Evolutionary conservation across 2,113 vertebrate genomes (phyloP), one percentile per base, ranked within the genome.

Genomic region (Brachypteracias leptosomus): DNA sequence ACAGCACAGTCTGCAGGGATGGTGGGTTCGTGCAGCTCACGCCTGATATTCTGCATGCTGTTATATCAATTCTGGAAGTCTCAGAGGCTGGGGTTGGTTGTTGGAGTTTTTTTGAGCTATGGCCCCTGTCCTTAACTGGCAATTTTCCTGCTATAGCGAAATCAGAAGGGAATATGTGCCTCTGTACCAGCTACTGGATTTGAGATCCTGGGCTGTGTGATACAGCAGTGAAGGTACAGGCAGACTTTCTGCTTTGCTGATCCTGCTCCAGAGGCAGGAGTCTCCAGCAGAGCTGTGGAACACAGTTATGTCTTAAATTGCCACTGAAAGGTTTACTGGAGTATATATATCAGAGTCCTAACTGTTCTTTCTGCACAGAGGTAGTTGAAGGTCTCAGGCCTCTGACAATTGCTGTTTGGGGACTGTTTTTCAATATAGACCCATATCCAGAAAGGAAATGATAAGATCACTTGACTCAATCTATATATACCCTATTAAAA

Each of bases 401-500:
- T 80, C 78, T 89, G 75, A 47, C 49, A 79, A 14, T 79, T 89
- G 46, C 71, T 88, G 71, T 79, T 65, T 73, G 44, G 66, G 77
- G 55, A 76, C 54, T 68, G 79, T 65, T 88, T 86, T 94, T 86
- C 10, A 8, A 14, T 88, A 22, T 33, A 81, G 65, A 86, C 47
- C 44, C 26, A 8, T 90, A 90, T 67, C 61, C 61, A 90, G 72
- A 82, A 88, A 75, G 65, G 52, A 84, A 65, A 22, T 78, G 4
- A 40, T 75, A 31, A 75, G 79, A 68, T 91, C 40, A 22, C 65
- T 63, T 31, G 79, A 65, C 26, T 88, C 33, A 46, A 63, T 95
- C 83, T 33, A 16, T 90, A 71, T 90, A 63, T 75, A 40, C 57
- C 57, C 65, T 85, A 82, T 65, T 92, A 87, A 89, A 93, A 96